Evolutionary conservation across 1,140 invertebrate species (phyloP), one percentile per base, ranked within the genome.

Genomic region (Listronotus bonariensis): DNA sequence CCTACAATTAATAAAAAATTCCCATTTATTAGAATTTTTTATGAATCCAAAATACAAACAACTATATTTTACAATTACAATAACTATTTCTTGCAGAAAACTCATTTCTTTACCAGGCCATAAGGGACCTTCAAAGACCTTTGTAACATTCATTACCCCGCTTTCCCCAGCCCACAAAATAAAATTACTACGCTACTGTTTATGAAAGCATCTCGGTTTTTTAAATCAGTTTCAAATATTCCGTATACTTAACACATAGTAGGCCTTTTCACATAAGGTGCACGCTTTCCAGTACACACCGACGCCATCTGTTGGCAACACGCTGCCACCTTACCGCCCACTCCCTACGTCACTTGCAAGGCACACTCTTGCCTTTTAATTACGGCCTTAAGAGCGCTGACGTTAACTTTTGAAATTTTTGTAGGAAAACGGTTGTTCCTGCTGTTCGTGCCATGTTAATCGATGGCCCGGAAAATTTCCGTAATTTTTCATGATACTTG

Each of bases 291-390:
- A 45, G 17, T 45, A 17, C 49, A 36, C 49, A 36, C 20, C 32
- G 8, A 17, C 17, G 49, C 49, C 52, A 34, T 34, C 52, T 38
- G 31, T 54, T 41, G 12, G 38, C 52, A 34, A 38, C 52, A 34
- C 15, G 5, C 49, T 1, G 31, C 26, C 34, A 41, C 17, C 52
- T 15, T 11, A 9, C 52, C 34, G 11, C 38, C 38, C 32, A 12
- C 52, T 15, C 7, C 52, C 52, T 14, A 54, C 38, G 52, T 54
- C 52, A 54, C 52, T 54, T 38, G 32, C 52, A 54, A 32, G 38
- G 52, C 32, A 54, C 53, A 56, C 53, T 56, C 53, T 36, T 53
- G 51, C 51, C 53, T 56, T 56, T 56, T 56, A 56, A 56, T 56
- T 56, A 56, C 53, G n/a, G 20, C 18, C n/a, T 26, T 32, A 38